Base-by-base conservation (phyloP, 2,113 vertebrate genomes). In the Mustelus asterias region DNA sequence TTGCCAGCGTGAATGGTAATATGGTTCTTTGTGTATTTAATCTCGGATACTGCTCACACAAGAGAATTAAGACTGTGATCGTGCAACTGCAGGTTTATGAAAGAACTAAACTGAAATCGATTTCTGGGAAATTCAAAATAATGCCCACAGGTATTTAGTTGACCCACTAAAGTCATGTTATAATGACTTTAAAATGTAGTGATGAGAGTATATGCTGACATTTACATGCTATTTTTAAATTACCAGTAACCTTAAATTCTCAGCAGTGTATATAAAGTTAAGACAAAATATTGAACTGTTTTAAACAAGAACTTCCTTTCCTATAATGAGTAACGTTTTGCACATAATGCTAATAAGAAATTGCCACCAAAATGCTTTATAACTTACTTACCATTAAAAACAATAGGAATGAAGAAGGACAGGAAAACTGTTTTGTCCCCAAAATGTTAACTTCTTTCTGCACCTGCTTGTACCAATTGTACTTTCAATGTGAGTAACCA, bases 101-200 rank as follows among this genome's bases (percentile, higher is more conserved):
- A 54, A 83, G 80, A 83, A 83, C 37, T 83, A 14, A 60, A 58
- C 54, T 89, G 48, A 63, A 90, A 90, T 90, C 63, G 10, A 90
- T 90, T 90, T 90, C 54, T 58, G 88, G 29, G 88, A 90, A 90
- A 90, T 90, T 65, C 29, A 92, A 60, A 63, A 92, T n/a, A 29
- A 63, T n/a, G 29, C 18, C 6, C 16, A 65, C 63, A 65, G 60
- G 16, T 65, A 93, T n/a, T 65, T 65, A 20, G 60, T 26, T 93
- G 89, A n/a, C 89, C 60, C 14, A 65, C 60, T 37, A 37, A 93
- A 93, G 89, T 93, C 89, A 93, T 13, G 16, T 93, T 65, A 37
- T 93, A 93, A 37, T 93, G 89, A 37, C 33, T 93, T 83, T 67
- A 13, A 65, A 93, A 67, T 60, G 88, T 58, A 14, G 48, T 89